phyloP scores from a whole-genome alignment of 2,888 invertebrate genomes.

The Hartigia nigra region DNA sequence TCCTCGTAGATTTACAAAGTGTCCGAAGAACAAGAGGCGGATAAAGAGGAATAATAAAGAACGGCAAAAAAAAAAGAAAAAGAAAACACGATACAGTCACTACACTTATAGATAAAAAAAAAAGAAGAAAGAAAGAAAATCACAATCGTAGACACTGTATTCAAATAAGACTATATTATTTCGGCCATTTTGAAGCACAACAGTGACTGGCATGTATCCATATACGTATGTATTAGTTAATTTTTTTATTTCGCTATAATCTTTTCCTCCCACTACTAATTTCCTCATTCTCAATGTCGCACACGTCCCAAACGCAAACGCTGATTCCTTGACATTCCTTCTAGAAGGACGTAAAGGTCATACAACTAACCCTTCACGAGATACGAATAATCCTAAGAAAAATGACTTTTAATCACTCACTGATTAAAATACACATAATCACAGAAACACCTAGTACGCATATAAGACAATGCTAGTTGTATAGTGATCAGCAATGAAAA shows the following conservation, averaged over 20 bases:
- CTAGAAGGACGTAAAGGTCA: neutral
- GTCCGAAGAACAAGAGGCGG: neutral
- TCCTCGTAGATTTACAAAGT: neutral
- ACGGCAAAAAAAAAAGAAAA: neutral
- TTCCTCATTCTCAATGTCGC: neutral
- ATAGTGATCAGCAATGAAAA: neutral
- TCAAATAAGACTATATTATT: constrained; percentile 22
- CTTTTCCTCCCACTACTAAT: neutral
- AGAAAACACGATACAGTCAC: neutral
- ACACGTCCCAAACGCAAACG: neutral
- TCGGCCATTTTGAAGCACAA: constrained; percentile 54
- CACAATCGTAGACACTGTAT: neutral
- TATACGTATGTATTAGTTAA: neutral
- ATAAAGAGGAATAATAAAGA: neutral
- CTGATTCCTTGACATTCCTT: neutral
- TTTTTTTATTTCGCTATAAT: neutral
- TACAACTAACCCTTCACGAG: neutral
- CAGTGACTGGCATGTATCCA: constrained; percentile 13
- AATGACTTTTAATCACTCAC: neutral
- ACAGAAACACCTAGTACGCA: neutral
- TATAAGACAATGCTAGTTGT: neutral
- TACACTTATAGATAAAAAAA: neutral
- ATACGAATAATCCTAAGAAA: neutral
- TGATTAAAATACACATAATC: neutral
- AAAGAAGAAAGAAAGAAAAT: neutral